Conservation (phyloP, 2,888 invertebrate species). For the Eulithis testata region DNA sequence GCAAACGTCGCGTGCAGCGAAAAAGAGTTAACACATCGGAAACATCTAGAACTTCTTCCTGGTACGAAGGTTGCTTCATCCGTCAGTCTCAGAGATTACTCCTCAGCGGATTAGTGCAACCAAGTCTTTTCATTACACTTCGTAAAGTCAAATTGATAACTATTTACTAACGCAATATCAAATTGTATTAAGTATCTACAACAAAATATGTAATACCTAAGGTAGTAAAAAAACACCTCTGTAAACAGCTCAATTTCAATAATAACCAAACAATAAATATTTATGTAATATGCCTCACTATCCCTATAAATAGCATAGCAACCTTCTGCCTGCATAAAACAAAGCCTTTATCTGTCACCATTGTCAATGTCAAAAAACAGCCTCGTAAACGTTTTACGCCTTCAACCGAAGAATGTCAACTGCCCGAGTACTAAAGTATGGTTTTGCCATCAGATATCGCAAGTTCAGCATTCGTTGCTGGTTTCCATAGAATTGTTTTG, state of each 20-base stretch:
- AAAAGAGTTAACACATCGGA: slow-evolving; percentile 35
- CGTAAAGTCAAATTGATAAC: too few species aligned
- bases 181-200: too few species aligned
- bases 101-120: not conserved
- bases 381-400: slow-evolving; percentile 44
- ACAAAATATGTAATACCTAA: too few species aligned
- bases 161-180: too few species aligned
- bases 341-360: slow-evolving; percentile 39
- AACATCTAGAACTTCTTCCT: slow-evolving; percentile 34
- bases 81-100: slow-evolving; percentile 13
- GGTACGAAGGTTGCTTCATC: slow-evolving; percentile 27
- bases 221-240: too few species aligned
- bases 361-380: slow-evolving; percentile 60
- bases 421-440: slow-evolving; percentile 14
- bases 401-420: slow-evolving; percentile 48
- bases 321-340: slow-evolving; percentile 25
- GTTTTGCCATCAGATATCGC: slow-evolving; percentile 26
- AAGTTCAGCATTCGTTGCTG: slow-evolving; percentile 32
- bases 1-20: slow-evolving; percentile 39
- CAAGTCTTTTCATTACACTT: too few species aligned
- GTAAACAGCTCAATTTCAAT: too few species aligned
- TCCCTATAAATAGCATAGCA: slow-evolving; percentile 20
- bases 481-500: slow-evolving; percentile 1
- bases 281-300: slow-evolving; percentile 15
- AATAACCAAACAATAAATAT: not conserved